Conservation (phyloP, 2,888 invertebrate genomes). For the Capitulum mitella region DNA sequence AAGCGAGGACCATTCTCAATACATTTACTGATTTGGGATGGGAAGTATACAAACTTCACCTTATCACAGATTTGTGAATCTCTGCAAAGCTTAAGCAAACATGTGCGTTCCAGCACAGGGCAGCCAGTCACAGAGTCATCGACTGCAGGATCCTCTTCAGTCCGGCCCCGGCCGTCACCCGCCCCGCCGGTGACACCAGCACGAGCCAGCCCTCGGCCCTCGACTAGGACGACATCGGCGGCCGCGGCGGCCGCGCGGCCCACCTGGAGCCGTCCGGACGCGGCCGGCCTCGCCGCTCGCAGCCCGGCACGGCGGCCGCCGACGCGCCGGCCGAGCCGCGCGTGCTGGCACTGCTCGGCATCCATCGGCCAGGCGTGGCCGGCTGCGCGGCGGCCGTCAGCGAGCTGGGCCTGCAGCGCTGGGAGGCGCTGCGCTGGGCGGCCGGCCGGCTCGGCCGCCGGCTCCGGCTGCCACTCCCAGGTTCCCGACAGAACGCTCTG, state of each 20-base stretch:
- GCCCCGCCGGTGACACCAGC: not conserved
- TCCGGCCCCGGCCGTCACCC: not conserved
- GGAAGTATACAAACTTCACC: too few relatives aligned
- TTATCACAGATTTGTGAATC: too few relatives aligned
- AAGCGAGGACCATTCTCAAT: too few relatives aligned
- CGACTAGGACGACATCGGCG: not conserved
- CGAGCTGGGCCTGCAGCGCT: constrained; percentile 40
- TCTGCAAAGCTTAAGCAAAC: too few relatives aligned
- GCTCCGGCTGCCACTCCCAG: constrained; percentile 28
- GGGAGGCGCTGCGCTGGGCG: constrained; percentile 45
- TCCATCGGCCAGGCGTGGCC: not conserved
- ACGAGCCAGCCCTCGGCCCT: not conserved
- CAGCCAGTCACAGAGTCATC: too few relatives aligned
- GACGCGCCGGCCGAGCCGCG: not conserved
- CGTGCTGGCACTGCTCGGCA: not conserved
- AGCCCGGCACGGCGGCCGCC: too few relatives aligned
- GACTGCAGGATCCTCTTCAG: not conserved
- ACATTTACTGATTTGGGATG: too few relatives aligned
- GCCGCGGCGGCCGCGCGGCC: not conserved
- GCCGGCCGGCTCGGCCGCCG: constrained; percentile 38
- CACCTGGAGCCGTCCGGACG: not conserved
- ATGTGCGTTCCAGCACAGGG: not conserved
- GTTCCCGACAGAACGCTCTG: too few relatives aligned
- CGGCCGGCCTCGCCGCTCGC: too few relatives aligned
- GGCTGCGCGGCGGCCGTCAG: constrained; percentile 32